Evolutionary conservation across 2,797 vertebrate species (phyloP), one percentile per base, ranked within the genome.

Genomic region (Eospalax fontanierii): DNA sequence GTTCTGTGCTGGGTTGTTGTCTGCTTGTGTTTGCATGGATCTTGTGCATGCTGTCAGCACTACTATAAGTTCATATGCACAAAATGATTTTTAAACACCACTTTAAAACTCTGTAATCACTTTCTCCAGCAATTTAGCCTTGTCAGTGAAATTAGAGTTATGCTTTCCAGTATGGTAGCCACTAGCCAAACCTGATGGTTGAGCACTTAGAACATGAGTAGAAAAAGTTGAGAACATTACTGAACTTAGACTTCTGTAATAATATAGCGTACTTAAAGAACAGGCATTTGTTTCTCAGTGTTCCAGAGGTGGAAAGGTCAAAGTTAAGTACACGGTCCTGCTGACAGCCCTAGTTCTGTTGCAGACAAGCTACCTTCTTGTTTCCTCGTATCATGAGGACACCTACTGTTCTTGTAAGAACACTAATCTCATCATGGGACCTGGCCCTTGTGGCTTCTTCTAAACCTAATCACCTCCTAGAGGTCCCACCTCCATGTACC

Each of bases 71-170:
- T n/a, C n/a, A n/a, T n/a, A n/a, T n/a, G n/a, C n/a, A n/a, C n/a
- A 71, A 90, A 78, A 30, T 89, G 73, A 84, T 66, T 85, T 30
- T 30, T 26, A 73, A 94, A 81, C 12, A 57, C n/a, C 9, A 21
- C 26, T 87, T 96, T 80, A 10, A 57, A 81, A 87, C 28, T 54
- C 71, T 83, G 2, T 71, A 68, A 50, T 94, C 35, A 75, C 26
- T 81, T 33, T 87, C 12, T 40, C 18, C 28, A 71, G 38, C 33
- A 78, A 80, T 59, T 75, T 50, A 74, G 33, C 14, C 38, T 87
- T 46, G 50, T 33, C 6, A 11, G 30, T 87, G 57, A 92, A 43
- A 75, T 68, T 50, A 95, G 79, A 26, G 0, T 9, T 50, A 0
- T 0, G 5, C 6, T 93, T 65, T 66, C 79, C 14, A 66, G 19